These are phyloP conservation scores for Dendroctonus ponderosae DNA, from an alignment of 1,140 invertebrate species.

Conservation along the genomic window DNA sequence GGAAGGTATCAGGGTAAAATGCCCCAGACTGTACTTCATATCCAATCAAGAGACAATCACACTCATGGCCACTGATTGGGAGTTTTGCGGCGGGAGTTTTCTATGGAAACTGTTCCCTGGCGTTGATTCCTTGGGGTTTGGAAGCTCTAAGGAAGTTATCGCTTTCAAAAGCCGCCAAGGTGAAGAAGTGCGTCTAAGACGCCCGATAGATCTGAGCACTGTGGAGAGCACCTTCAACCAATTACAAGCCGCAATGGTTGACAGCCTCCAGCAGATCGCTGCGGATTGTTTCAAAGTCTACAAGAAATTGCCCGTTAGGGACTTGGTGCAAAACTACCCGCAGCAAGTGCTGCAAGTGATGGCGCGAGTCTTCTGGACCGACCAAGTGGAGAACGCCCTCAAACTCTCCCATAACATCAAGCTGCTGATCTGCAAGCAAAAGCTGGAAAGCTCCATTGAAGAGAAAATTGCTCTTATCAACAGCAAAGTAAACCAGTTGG, in stretches of 20 bases:
- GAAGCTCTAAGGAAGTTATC: slow-evolving; percentile 43
- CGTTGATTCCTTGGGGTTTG: no score
- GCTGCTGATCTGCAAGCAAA: slow-evolving; percentile 24
- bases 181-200: slow-evolving; percentile 69
- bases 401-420: slow-evolving; percentile 30
- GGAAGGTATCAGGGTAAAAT: slow-evolving; percentile 84
- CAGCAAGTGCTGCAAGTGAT: slow-evolving; percentile 30
- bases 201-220: slow-evolving; percentile 68
- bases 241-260: slow-evolving; percentile 79
- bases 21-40: slow-evolving; percentile 89
- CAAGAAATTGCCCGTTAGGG: slow-evolving; percentile 17
- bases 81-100: no score
- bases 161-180: slow-evolving; percentile 79
- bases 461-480: slow-evolving; percentile 26
- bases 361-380: slow-evolving; percentile 32
- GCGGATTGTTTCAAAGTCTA: slow-evolving; percentile 32
- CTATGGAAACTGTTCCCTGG: no score
- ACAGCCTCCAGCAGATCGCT: slow-evolving; percentile 53
- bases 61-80: no score
- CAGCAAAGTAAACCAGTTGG: slow-evolving; percentile 7
- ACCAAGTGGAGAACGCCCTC: slow-evolving; percentile 29
- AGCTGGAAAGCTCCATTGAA: slow-evolving; percentile 19
- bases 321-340: slow-evolving; percentile 24
- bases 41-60: slow-evolving; percentile 76
- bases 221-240: slow-evolving; percentile 63